Evolutionary conservation across 2,797 vertebrate species (phyloP).

Genomic region (Oreonectes daqikongensis): DNA sequence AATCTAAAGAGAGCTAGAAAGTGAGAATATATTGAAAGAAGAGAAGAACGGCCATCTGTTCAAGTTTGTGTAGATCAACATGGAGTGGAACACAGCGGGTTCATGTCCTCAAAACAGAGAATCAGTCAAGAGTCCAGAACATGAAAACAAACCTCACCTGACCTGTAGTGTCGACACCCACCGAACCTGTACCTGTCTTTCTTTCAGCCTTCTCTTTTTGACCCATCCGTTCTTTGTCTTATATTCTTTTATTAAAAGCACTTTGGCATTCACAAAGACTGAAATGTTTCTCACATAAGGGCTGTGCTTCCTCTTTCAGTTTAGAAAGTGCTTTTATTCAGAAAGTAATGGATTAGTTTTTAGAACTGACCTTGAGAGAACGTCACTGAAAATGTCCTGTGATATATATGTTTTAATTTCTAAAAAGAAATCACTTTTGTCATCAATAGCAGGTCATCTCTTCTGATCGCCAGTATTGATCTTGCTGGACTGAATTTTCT

Average conservation of each 20-base stretch:
- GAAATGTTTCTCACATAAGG: neutral
- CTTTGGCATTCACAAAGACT: neutral
- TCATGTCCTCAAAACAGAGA: slow-evolving; percentile 48
- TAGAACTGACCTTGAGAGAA: slow-evolving; percentile 1
- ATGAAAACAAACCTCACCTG: slow-evolving; percentile 46
- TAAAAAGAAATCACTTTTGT: too few relatives aligned
- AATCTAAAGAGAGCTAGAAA: slow-evolving; percentile 33
- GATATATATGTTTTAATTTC: too few relatives aligned
- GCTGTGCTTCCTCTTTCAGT: neutral
- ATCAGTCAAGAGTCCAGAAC: slow-evolving; percentile 27
- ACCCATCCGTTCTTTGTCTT: neutral
- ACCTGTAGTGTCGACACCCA: slow-evolving; percentile 3
- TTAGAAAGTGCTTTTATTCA: neutral
- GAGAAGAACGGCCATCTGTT: slow-evolving; percentile 50
- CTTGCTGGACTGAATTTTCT: slow-evolving; percentile 6
- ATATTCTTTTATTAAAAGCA: slow-evolving; percentile 4
- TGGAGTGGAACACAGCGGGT: slow-evolving; percentile 52
- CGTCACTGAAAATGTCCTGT: neutral
- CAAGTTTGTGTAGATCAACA: slow-evolving; percentile 48
- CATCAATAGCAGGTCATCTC: neutral
- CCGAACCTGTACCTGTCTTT: neutral
- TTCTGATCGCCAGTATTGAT: neutral
- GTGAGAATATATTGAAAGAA: slow-evolving; percentile 26
- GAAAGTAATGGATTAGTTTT: neutral
- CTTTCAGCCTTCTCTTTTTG: neutral